Evolutionary conservation across 2,888 invertebrate species (phyloP).

Genomic region (Drosophila suboccidentalis): DNA sequence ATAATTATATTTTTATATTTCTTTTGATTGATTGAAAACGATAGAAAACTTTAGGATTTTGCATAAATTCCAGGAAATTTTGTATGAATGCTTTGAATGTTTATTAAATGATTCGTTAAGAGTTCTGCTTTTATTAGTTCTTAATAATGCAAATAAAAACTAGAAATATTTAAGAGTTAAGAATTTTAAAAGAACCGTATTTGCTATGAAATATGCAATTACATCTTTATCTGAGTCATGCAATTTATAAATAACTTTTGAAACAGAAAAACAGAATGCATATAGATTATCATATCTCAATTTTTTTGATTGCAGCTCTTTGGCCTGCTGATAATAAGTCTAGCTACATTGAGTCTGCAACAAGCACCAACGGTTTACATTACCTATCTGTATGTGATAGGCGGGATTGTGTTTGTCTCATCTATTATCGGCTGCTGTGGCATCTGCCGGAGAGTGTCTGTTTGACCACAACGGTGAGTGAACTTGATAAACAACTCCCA

Average conservation of each 20-base stretch:
- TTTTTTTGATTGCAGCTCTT: constrained; percentile 58
- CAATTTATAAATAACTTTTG: background rate
- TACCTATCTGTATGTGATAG: constrained; percentile 67
- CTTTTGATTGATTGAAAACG: too few relatives aligned
- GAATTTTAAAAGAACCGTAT: background rate
- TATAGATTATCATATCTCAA: background rate
- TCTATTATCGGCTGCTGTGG: constrained; percentile 80
- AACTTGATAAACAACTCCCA: constrained; percentile 28
- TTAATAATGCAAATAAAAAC: background rate
- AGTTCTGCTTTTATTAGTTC: background rate
- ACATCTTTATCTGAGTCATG: background rate
- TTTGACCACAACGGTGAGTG: constrained; percentile 76
- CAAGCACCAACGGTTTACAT: constrained; percentile 66
- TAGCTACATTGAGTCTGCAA: constrained; percentile 61
- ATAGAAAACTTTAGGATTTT: too few relatives aligned
- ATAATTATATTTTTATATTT: too few relatives aligned
- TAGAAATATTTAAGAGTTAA: too few relatives aligned
- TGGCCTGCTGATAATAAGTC: constrained; percentile 68
- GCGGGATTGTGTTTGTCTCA: constrained; percentile 67
- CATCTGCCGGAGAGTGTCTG: constrained; percentile 76
- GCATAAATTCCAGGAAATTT: too few relatives aligned
- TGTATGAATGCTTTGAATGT: background rate
- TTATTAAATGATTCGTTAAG: background rate
- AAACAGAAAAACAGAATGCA: constrained; percentile 9
- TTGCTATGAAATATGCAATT: background rate